A percentile compares a stretch with the other conserved stretches of the same genome.
These are phyloP conservation scores for Balearica regulorum DNA, from an alignment of 2,797 vertebrate species.

Conservation along the genomic window DNA sequence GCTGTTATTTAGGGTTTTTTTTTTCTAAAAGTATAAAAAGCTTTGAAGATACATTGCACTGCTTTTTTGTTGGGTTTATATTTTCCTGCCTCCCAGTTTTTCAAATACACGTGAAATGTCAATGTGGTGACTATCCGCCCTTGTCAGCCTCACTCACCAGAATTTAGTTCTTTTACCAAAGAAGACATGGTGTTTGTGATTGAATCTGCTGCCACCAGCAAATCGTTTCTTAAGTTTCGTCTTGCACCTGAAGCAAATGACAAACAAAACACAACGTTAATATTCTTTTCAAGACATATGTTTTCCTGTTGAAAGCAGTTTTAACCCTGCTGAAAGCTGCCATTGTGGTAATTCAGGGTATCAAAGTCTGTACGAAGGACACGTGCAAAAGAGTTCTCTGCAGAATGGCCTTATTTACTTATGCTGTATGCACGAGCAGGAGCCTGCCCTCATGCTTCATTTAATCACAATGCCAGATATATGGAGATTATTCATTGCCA, in stretches of 20 bases:
- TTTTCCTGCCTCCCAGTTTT: background rate
- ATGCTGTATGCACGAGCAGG: slow-evolving; percentile 31
- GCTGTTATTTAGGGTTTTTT: background rate
- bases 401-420: slow-evolving; percentile 31
- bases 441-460: slow-evolving; percentile 52
- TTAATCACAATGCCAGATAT: slow-evolving; percentile 52
- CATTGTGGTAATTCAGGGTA: background rate
- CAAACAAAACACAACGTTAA: slow-evolving; percentile 10
- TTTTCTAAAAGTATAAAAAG: background rate
- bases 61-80: background rate
- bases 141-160: slow-evolving; percentile 75
- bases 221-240: slow-evolving; percentile 95
- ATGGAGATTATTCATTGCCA: slow-evolving; percentile 49
- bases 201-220: slow-evolving; percentile 96
- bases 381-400: slow-evolving; percentile 1
- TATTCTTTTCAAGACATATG: background rate
- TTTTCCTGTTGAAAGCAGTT: slow-evolving; percentile 4
- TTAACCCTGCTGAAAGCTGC: background rate
- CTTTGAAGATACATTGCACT: background rate
- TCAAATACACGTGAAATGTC: background rate
- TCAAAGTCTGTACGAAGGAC: background rate
- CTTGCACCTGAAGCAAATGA: slow-evolving; percentile 83
- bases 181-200: slow-evolving; percentile 99
- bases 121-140: background rate
- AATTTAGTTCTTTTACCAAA: slow-evolving; percentile 95